Evolutionary conservation across 2,888 invertebrate genomes (phyloP).

Genomic region (Sinotaia quadrata): DNA sequence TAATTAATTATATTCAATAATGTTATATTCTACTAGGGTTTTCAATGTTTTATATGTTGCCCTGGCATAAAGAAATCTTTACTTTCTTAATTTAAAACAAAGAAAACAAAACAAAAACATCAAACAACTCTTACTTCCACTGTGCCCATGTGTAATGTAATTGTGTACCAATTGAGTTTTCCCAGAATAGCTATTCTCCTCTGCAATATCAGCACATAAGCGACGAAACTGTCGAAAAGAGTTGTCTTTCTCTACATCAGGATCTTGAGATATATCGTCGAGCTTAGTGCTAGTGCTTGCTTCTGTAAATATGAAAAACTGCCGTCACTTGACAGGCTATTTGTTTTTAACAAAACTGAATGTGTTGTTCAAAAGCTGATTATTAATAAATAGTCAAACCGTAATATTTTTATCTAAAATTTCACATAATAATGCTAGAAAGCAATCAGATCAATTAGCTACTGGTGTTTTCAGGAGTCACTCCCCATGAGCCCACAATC

Average conservation of each 20-base stretch:
- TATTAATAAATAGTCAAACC: too few species aligned
- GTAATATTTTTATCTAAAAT: too few species aligned
- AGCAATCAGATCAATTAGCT: too few species aligned
- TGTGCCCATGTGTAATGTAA: conserved; percentile 62
- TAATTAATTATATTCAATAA: too few species aligned
- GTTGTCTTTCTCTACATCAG: conserved; percentile 60
- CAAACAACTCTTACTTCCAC: conserved; percentile 65
- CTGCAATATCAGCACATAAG: conserved; percentile 84
- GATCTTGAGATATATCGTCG: too few species aligned
- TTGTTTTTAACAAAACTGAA: too few species aligned
- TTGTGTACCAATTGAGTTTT: conserved; percentile 79
- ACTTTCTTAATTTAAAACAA: background rate
- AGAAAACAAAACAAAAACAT: background rate
- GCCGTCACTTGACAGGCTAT: background rate
- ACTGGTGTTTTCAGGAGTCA: too few species aligned
- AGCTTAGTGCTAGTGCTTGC: conserved; percentile 13
- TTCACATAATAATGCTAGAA: too few species aligned
- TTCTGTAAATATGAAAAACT: conserved; percentile 1
- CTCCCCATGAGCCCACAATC: too few species aligned
- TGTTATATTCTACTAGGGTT: too few species aligned
- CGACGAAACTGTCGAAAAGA: conserved; percentile 83
- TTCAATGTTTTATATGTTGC: too few species aligned
- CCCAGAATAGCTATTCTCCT: conserved; percentile 84
- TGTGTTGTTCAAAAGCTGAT: background rate
- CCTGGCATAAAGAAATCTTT: background rate